These are phyloP conservation scores for Lacerta agilis DNA, from an alignment of 2,797 vertebrate species.

Conservation along the genomic window DNA sequence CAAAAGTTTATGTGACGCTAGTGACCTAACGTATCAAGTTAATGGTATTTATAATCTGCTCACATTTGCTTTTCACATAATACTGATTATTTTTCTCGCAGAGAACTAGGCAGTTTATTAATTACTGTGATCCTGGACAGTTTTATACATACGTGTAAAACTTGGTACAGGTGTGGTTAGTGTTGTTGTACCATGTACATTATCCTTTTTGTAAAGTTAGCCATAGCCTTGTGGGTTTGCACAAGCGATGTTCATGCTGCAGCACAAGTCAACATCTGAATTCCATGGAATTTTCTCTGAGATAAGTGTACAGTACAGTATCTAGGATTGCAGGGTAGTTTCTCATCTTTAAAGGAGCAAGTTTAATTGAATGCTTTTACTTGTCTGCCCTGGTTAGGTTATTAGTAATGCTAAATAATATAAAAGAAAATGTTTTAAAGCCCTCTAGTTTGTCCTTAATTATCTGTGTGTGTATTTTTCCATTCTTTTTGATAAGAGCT, in stretches of 20 bases:
- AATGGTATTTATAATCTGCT: constrained; percentile 5
- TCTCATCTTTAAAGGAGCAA: neutral
- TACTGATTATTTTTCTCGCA: neutral
- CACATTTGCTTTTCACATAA: neutral
- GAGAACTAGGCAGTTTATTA: neutral
- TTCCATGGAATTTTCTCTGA: neutral
- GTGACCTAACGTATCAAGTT: constrained; percentile 7
- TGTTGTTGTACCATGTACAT: neutral
- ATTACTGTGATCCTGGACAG: neutral
- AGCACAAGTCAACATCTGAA: neutral
- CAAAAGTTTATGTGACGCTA: constrained; percentile 22
- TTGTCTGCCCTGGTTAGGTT: constrained; percentile 3
- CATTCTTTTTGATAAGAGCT: neutral
- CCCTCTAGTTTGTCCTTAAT: neutral
- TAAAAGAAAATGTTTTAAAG: neutral
- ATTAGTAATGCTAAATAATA: neutral
- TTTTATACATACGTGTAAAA: fast-evolving
- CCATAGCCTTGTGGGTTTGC: neutral
- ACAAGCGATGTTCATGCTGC: neutral
- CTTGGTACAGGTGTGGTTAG: neutral
- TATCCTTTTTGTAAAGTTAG: neutral
- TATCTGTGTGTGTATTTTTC: neutral
- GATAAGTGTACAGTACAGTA: neutral
- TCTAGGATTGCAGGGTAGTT: neutral
- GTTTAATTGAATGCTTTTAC: neutral